Base-by-base conservation (phyloP, 2,888 invertebrate genomes). In the Myopa testacea region DNA sequence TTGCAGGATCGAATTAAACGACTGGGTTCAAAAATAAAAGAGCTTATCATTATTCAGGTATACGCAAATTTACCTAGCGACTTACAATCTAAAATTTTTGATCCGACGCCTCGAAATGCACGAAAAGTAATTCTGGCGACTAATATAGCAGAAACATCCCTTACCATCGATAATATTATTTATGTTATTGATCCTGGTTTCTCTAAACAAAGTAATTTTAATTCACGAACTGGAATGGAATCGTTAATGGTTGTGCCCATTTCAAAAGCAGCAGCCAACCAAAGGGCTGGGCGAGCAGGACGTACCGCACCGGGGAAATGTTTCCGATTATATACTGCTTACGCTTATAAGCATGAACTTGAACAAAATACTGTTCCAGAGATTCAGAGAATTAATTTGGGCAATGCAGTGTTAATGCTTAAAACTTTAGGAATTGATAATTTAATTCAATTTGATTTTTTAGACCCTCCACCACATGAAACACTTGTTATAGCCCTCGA, bases 181-280 rank as follows among this genome's bases (percentile, higher is more conserved):
- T 99, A 98, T 90, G 99, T 99, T 0, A 98, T 99, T 82, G 99
- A 99, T 91, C 98, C 99, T n/a, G 99, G 99, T 0, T 99, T 98
- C 90, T 97, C 97, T 69, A 99, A 99, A 88, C 98, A 99, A 90
- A 99, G 99, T 87, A 98, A 98, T 90, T 99, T 98, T 86, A 96
- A 99, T 90, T 98, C 99, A 0, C 92, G 97, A 82, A 98, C 98
- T 0, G 99, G 99, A 38, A 99, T 99, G 96, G 99, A 99, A 88
- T 98, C 98, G 83, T 91, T 99, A 78, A 96, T 98, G 91, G 98
- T 99, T 4, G 98, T 98, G n/a, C 99, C 99, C 4, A 97, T 99
- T 81, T 99, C 98, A 5, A 98, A 98, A 90, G 96, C 96, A 0
- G 98, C 98, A 65, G 98, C 99, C 1, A 98, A 98, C 91, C 99